Evolutionary conservation across 2,113 vertebrate genomes (phyloP), one percentile per base, ranked within the genome.

Genomic region (Numida meleagris): DNA sequence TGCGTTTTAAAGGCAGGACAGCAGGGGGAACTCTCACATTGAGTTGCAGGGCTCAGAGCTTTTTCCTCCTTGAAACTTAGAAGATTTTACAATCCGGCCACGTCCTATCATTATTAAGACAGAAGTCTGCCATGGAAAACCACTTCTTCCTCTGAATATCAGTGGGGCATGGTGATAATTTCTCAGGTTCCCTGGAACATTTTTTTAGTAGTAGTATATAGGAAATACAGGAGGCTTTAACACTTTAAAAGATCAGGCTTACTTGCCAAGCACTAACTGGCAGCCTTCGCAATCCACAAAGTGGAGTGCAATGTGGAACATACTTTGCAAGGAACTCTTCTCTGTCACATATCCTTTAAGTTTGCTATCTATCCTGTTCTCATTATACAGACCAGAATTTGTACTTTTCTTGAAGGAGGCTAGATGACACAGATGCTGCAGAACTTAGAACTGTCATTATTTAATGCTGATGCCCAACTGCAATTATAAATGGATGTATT

Each of bases 11-110:
- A 65, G 43, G 45, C 43, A 89, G 19, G 93, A 97, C 97, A 96
- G 97, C 82, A 98, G 97, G 97, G 97, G 98, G 97, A 97, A 95
- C 97, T 94, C 97, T 97, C 89, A 86, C 93, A 97, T 75, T 87
- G 80, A 90, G 80, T 92, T 95, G 92, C 42, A 65, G 89, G 3
- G 3, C 3, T 59, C 33, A 34, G 36, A 57, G 12, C 4, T 46
- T 76, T 33, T 62, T 19, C 36, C 53, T 85, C 48, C 45, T 79
- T 50, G 67, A 85, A 85, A 82, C 23, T 15, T 31, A 5, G 20
- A 68, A 48, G 40, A 10, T 63, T 79, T 82, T 63, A 77, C 36
- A 76, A 34, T 9, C 6, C 10, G 53, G 18, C 48, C 14, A 6
- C 31, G 48, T 61, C 66, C 29, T 25, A 21, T 16, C 59, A 38